Evolutionary conservation across 2,797 vertebrate species (phyloP).

Genomic region (Sebastes taczanowskii): DNA sequence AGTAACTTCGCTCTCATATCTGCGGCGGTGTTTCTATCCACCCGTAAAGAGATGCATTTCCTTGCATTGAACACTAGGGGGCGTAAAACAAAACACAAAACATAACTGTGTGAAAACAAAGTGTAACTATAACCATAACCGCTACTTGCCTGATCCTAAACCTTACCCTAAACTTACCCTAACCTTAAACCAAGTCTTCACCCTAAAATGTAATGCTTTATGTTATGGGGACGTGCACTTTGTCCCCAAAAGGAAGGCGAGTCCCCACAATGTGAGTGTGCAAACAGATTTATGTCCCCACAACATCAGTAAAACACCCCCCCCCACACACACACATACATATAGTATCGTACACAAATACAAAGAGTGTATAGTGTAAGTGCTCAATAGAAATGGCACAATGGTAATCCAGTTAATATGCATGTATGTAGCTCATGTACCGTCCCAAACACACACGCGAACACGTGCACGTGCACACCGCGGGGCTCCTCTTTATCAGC

Average conservation of each 20-base stretch:
- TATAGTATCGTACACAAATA: not conserved
- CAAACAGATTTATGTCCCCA: not conserved
- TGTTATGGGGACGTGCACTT: not conserved
- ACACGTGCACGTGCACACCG: conserved; percentile 20
- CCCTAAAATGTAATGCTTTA: not conserved
- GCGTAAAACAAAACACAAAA: no score
- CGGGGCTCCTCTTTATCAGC: conserved; percentile 67
- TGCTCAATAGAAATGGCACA: conserved; percentile 10
- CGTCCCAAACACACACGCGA: not conserved
- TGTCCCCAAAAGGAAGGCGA: not conserved
- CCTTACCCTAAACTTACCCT: not conserved
- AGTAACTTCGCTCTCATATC: no score
- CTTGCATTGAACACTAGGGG: no score
- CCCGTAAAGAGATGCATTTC: no score
- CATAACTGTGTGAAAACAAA: no score
- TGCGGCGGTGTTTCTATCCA: no score
- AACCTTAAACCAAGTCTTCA: not conserved
- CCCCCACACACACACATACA: not conserved
- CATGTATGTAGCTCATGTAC: conserved; percentile 24
- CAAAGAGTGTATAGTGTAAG: conserved; percentile 1
- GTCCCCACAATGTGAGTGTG: not conserved
- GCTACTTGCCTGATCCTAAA: not conserved
- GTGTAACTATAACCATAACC: not conserved
- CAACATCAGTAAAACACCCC: not conserved
- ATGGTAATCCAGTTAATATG: conserved; percentile 36